These are phyloP conservation scores for Macroteleia sp. DNA, from an alignment of 2,888 invertebrate genomes.

Conservation along the genomic window DNA sequence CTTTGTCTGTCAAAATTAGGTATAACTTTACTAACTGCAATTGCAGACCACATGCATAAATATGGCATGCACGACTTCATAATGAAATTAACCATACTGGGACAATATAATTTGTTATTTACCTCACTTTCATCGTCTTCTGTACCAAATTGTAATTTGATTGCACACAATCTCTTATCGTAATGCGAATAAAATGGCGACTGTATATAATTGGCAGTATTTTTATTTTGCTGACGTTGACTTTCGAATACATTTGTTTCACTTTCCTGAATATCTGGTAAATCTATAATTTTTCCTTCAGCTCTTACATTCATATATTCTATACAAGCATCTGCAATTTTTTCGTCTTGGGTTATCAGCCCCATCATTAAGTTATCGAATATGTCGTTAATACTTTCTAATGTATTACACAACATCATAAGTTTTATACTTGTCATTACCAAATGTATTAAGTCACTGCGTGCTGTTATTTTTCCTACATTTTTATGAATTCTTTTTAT, in stretches of 20 bases:
- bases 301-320: background rate
- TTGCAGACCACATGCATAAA: too few relatives aligned
- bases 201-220: background rate
- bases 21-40: too few relatives aligned
- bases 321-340: background rate
- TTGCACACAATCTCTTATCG: too few relatives aligned
- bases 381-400: background rate
- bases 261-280: background rate
- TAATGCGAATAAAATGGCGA: background rate
- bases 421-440: slow-evolving; percentile 8
- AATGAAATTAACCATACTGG: too few relatives aligned
- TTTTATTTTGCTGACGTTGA: background rate
- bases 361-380: slow-evolving; percentile 5
- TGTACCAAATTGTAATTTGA: too few relatives aligned
- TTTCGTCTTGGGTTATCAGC: background rate
- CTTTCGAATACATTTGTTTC: background rate
- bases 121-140: too few relatives aligned
- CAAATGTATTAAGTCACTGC: background rate
- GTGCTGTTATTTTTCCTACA: too few relatives aligned
- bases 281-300: background rate
- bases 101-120: too few relatives aligned
- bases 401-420: background rate
- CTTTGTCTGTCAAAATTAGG: too few relatives aligned
- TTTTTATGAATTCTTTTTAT: too few relatives aligned
- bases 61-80: too few relatives aligned